Percentiles rank a stretch among this genome's conserved stretches.
These are phyloP conservation scores for Boleophthalmus pectinirostris DNA, from an alignment of 2,113 vertebrate species.

Conservation along the genomic window DNA sequence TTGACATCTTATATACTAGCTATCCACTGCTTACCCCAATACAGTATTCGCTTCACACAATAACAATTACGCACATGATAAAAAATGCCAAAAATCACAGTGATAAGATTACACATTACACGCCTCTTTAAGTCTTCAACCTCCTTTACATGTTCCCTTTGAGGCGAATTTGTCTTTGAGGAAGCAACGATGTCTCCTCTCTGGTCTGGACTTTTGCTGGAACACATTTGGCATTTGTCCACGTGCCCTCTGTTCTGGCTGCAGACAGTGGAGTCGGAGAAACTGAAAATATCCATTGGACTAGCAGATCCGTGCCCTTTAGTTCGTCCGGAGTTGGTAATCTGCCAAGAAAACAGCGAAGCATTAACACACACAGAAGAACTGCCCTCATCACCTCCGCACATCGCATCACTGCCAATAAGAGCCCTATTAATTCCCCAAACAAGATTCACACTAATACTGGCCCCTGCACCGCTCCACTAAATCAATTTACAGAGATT, in stretches of 20 bases:
- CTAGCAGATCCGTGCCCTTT: constrained; percentile 66
- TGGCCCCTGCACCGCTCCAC: constrained; percentile 3
- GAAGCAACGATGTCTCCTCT: constrained; percentile 30
- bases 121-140: background rate
- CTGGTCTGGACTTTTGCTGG: background rate
- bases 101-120: background rate
- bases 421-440: constrained; percentile 33
- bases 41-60: background rate
- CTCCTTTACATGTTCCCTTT: constrained; percentile 10
- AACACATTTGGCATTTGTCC: constrained; percentile 19
- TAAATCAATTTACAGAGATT: constrained; percentile 34
- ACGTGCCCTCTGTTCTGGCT: constrained; percentile 53
- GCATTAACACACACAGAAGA: constrained; percentile 54
- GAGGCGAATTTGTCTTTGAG: constrained; percentile 8
- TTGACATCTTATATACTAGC: background rate
- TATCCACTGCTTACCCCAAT: background rate
- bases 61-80: background rate
- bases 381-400: constrained; percentile 33
- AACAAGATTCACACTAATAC: constrained; percentile 36
- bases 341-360: constrained; percentile 77
- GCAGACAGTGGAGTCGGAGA: constrained; percentile 24
- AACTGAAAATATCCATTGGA: constrained; percentile 52
- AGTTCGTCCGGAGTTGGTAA: constrained; percentile 84
- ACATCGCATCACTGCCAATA: constrained; percentile 45
- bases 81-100: background rate